Evolutionary conservation across 2,888 invertebrate species (phyloP), one percentile per base, ranked within the genome.

Genomic region (Ischnus inquisitorius): DNA sequence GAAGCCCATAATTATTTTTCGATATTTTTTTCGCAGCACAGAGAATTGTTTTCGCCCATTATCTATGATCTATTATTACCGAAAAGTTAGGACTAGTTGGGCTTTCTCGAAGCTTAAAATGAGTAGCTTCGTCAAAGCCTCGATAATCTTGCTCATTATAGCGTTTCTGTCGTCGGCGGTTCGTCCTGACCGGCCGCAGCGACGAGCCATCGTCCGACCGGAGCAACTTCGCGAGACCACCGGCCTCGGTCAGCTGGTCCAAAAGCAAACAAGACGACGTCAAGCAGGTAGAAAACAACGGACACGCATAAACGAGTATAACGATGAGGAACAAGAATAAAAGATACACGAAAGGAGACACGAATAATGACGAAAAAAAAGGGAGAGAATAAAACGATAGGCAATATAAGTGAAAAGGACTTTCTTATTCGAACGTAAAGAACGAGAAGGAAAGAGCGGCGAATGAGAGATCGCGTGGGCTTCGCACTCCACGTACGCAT

Each of bases 401-500:
- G 65, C 48, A 65, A 75, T 77, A 84, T 79, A 77, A 84, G 87
- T 85, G 86, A 77, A 83, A 87, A 54, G 54, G 54, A 54, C 54
- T 54, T 54, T 54, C 54, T 54, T 54, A 10, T 10, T 54, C 54
- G 54, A 22, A 12, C 54, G 54, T 22, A 34, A 34, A 34, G 54
- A 54, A 54, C 19, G 54, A 22, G 54, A 22, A 22, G 54, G 12
- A 22, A 19, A 54, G 22, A 54, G 19, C 22, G 54, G 34, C 34
- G 34, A 34, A 22, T 19, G 22, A 22, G 22, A 19, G 86, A 87
- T 89, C 88, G 89, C 88, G 89, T 88, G 89, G 88, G 88, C 84
- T 86, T 85, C 86, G 87, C 88, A 87, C 87, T 84, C 80, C 78
- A 83, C 82, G 82, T 84, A 79, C 74, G 71, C 82, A 77, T 64